Conservation (phyloP, 1,140 invertebrate species). For the Apis florea region DNA sequence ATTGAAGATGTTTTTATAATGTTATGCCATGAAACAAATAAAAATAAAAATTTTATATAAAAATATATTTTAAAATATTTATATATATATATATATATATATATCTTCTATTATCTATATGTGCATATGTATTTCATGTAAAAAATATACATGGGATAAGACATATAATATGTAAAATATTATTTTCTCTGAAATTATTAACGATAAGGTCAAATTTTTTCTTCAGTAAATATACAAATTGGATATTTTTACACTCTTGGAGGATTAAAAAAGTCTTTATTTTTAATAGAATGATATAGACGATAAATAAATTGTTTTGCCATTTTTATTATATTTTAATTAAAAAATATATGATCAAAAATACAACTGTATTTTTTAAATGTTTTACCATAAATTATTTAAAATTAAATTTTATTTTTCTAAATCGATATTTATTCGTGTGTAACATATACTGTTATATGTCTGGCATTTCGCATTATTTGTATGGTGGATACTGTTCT, state of each 20-base stretch:
- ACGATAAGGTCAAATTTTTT: too few relatives aligned
- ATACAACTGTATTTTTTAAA: background rate
- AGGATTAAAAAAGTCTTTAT: too few relatives aligned
- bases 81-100: background rate
- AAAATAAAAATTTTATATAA: background rate
- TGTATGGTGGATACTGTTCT: conserved; percentile 30
- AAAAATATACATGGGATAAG: background rate
- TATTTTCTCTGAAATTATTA: background rate
- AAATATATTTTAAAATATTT: background rate
- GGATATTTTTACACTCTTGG: too few relatives aligned
- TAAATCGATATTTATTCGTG: too few relatives aligned
- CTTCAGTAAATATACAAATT: too few relatives aligned
- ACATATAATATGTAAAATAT: background rate
- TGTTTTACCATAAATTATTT: too few relatives aligned
- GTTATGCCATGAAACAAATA: background rate
- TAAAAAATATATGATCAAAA: background rate
- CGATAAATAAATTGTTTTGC: background rate
- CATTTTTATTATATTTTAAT: conserved; percentile 4
- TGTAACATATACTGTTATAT: too few relatives aligned
- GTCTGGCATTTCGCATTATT: background rate
- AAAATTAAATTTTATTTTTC: too few relatives aligned
- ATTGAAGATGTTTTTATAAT: background rate
- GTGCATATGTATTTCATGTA: background rate
- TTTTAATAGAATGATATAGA: background rate
- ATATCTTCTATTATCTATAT: background rate